Percentiles rank a stretch among this genome's conserved stretches.
Conservation (phyloP, 2,888 invertebrate genomes). For the Hydriomena furcata region DNA sequence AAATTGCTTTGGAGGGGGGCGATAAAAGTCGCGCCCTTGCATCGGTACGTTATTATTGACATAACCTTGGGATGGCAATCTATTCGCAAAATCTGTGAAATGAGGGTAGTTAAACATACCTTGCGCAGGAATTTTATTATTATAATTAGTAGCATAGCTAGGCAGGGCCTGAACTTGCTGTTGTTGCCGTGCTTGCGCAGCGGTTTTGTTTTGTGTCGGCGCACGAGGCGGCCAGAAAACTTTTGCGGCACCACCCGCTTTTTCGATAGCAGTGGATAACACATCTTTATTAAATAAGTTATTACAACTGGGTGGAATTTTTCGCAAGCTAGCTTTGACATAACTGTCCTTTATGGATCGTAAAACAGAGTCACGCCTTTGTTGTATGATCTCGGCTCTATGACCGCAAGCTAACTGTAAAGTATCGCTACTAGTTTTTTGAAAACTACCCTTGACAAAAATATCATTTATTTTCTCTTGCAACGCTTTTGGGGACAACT, state of each 20-base stretch:
- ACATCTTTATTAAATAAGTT: background rate
- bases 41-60: no score
- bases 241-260: background rate
- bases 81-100: no score
- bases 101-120: no score
- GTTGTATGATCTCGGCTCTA: background rate
- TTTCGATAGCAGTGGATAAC: background rate
- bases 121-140: no score
- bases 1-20: no score
- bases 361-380: background rate
- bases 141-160: no score
- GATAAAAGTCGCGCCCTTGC: no score
- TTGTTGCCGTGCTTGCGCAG: no score
- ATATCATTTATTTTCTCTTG: background rate
- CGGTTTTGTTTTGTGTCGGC: background rate
- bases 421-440: background rate
- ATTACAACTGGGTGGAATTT: background rate
- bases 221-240: constrained; percentile 2
- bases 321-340: background rate
- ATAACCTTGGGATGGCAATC: no score
- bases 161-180: background rate
- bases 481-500: background rate
- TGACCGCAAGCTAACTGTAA: constrained; percentile 1
- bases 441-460: background rate
- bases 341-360: background rate